Evolutionary conservation across 2,888 invertebrate species (phyloP), one percentile per base, ranked within the genome.

Genomic region (Caenorhabditis doughertyi): DNA sequence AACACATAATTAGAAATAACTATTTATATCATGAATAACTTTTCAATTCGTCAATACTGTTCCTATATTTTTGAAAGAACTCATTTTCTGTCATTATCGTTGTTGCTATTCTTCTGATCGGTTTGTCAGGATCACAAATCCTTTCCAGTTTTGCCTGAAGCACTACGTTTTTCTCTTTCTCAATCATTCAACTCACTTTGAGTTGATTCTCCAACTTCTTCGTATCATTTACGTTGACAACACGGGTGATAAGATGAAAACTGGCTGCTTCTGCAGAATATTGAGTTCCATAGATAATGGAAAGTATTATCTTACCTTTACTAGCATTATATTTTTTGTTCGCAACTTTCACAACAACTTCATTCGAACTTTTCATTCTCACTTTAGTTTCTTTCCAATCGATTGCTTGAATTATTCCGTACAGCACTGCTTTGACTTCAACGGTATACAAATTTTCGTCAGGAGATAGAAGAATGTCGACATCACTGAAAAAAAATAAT

Each of bases 401-500:
- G n/a, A 81, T 72, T 25, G 76, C 76, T 53, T 65, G 56, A 60
- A 81, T 77, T 13, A 81, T 81, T 60, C 70, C 76, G 44, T 81
- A 81, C 2, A 81, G 44, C n/a, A 81, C 71, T 9, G 76, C 51
- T 67, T 81, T 81, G n/a, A 77, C 77, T 51, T 76, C 67, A 3
- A 60, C 53, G 0, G 81, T 56, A 29, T 81, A 81, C 9, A 47
- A 13, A 25, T 55, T 81, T 9, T 77, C 76, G 0, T 25, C 60
- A 0, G 60, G 29, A 2, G 67, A 21, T 1, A 81, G 65, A 2
- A 67, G 13, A 39, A 81, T 77, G 27, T 81, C 72, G 2, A 67
- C 29, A 71, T 77, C 72, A 32, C 81, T 81, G 67, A 16, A 70
- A 81, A 27, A 35, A 4, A 21, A 16, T 4, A n/a, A 16, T 18